Evolutionary conservation across 2,113 vertebrate species (phyloP), one percentile per base, ranked within the genome.

Genomic region (Microtus montanus): DNA sequence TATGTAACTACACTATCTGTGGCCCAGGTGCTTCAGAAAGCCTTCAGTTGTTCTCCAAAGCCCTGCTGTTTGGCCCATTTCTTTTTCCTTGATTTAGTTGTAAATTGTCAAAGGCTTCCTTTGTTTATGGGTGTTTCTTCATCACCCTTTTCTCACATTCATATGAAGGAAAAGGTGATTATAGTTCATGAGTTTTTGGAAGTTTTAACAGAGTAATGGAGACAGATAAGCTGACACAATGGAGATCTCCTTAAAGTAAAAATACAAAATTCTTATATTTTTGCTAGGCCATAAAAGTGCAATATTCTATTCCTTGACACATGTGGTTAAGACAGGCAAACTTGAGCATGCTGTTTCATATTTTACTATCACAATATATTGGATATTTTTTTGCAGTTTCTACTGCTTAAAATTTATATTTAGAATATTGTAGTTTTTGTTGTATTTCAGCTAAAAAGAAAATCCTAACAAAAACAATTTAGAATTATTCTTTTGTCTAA

Each of bases 41-140:
- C 63, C 17, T 75, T 41, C 19, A 78, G 15, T 73, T 91, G 33
- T 47, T 87, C 38, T 33, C n/a, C 15, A 68, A 80, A 28, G 17
- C 28, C 5, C 17, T 92, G 35, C 7, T 66, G 49, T 5, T 44
- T 88, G 15, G 80, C 9, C 33, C n/a, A 84, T 61, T 89, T 84
- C 12, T 75, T 96, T 96, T 84, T 61, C 84, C 84, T 20, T 88
- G 78, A 84, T 87, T 33, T 85, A 44, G 15, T 35, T 87, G 44
- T 20, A 78, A 24, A 5, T 89, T 30, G 0, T 35, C 61, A 71
- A 58, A 77, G 19, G 0, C 58, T 84, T 92, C 30, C 7, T 66
- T 90, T 33, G n/a, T 1, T 88, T 88, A 49, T 49, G 78, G 20
- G 1, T 15, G 71, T 63, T 84, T 44, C 20, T 90, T 80, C 35